These are phyloP conservation scores for Maconellicoccus hirsutus DNA, from an alignment of 1,140 invertebrate genomes.

Conservation along the genomic window DNA sequence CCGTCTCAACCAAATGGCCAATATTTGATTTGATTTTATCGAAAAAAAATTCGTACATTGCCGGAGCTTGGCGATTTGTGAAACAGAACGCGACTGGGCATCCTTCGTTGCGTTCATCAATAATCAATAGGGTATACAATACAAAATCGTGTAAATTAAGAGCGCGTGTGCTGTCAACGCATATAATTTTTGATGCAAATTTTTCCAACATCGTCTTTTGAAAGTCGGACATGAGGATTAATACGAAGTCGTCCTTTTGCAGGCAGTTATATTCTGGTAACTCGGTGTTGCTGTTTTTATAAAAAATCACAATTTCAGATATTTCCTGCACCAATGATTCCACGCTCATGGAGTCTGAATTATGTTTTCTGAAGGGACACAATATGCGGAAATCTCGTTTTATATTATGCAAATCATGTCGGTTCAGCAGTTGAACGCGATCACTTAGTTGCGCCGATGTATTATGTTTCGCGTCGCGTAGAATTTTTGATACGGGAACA, in stretches of 20 bases:
- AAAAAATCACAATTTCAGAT: no score
- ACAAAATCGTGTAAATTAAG: conserved; percentile 15
- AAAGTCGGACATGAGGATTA: neutral
- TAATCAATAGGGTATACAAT: conserved; percentile 8
- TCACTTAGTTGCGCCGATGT: no score
- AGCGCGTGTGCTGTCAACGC: conserved; percentile 6
- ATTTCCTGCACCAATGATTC: no score
- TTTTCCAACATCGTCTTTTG: neutral
- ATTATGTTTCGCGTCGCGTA: no score
- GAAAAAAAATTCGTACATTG: neutral
- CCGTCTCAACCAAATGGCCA: neutral
- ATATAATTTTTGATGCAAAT: neutral
- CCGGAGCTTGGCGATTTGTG: conserved; percentile 1
- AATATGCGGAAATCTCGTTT: no score
- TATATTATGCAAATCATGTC: no score
- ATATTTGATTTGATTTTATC: neutral
- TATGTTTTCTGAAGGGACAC: no score
- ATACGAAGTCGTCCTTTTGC: conserved; percentile 6
- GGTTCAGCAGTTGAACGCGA: no score
- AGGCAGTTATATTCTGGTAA: no score
- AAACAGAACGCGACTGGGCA: conserved; percentile 3
- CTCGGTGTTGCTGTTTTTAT: no score
- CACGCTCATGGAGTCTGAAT: no score
- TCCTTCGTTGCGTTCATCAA: neutral
- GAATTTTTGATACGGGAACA: no score